Conservation (phyloP, 2,888 invertebrate species). For the Drosophila neonasuta region DNA sequence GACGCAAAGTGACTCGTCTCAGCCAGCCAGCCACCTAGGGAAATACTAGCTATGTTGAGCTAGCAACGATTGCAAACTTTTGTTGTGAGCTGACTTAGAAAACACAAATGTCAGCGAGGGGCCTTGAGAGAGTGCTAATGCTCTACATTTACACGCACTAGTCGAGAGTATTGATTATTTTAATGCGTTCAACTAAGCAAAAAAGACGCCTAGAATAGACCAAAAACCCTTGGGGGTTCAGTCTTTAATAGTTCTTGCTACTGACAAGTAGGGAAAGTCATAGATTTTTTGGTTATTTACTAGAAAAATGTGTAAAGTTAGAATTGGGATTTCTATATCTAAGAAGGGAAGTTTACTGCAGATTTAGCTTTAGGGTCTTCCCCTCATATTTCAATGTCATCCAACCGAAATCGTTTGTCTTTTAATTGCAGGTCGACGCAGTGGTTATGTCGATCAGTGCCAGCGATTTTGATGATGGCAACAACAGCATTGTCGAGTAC, state of each 20-base stretch:
- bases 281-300: too few relatives aligned
- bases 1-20: constrained; percentile 1
- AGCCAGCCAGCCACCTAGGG: not conserved
- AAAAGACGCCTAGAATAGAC: not conserved
- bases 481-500: constrained; percentile 93
- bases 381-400: constrained; percentile 9
- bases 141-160: constrained; percentile 3
- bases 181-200: not conserved
- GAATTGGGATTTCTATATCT: not conserved
- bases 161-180: constrained; percentile 12
- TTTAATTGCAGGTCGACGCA: constrained; percentile 78
- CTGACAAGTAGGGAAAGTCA: not conserved
- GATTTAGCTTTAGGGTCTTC: not conserved
- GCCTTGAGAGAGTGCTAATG: constrained; percentile 8
- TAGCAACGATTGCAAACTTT: not conserved
- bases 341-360: constrained; percentile 11
- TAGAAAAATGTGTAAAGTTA: constrained; percentile 5
- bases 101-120: not conserved
- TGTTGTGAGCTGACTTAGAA: not conserved
- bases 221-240: not conserved
- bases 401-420: constrained; percentile 34
- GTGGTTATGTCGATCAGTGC: constrained; percentile 95
- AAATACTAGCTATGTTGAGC: not conserved
- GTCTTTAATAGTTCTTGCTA: not conserved
- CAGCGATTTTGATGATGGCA: constrained; percentile 95